Evolutionary conservation across 2,888 invertebrate species (phyloP), one percentile per base, ranked within the genome.

Genomic region (Laspeyria flexula): DNA sequence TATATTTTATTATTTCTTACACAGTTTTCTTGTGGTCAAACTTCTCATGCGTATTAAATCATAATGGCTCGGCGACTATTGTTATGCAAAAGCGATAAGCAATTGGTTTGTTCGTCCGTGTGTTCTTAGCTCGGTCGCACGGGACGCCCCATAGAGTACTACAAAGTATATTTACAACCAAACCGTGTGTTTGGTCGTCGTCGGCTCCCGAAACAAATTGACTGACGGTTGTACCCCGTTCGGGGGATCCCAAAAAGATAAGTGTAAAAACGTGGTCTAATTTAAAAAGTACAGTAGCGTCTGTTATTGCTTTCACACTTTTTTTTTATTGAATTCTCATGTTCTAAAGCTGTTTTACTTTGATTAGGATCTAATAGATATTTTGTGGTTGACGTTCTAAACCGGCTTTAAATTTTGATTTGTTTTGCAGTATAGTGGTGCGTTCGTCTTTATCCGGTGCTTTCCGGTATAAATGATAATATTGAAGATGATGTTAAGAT

Each of bases 131-230:
- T 69, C 47, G 12, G n/a, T 16, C 31, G 38, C 37, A 30, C 40
- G 37, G 45, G 18, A 18, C 46, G 49, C 48, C 45, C 40, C 43
- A 33, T 38, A 44, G 51, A n/a, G 41, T 34, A 51, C 54, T 60
- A 57, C 65, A 57, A 49, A 68, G 69, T 74, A 68, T 69, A 69
- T 73, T 69, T 68, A 61, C 60, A 57, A 49, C 54, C 60, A 61
- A 64, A 55, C 41, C 27, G 13, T 27, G 39, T 43, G 30, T 46
- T 34, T 57, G 56, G 48, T 57, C 56, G 45, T 53, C 56, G 38
- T 34, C 43, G 53, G 46, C 70, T 67, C 40, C 62, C 58, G 68
- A 72, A 70, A 71, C 75, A 59, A 77, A 77, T 75, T 58, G 60
- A 54, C 54, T 58, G 60, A 54, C 54, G 63, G 57, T 62, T 41